phyloP scores from a whole-genome alignment of 2,888 invertebrate species.

The Dryobota labecula region DNA sequence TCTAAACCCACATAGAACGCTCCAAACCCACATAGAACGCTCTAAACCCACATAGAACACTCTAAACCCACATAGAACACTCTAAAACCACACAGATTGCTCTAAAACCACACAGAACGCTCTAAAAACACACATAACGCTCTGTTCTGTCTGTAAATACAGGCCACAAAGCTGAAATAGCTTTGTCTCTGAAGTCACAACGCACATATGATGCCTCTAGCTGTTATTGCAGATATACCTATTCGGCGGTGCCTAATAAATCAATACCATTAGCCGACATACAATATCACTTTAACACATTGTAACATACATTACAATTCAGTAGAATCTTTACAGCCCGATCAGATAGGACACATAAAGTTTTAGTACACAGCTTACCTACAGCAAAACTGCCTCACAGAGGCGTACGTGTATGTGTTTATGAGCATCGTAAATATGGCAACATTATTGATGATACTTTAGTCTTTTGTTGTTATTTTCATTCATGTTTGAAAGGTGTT shows the following conservation, averaged over 20 bases:
- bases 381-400: conserved; percentile 13
- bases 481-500: conserved; percentile 18
- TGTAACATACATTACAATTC: conserved; percentile 44
- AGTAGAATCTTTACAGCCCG: conserved; percentile 42
- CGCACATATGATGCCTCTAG: background rate
- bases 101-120: no score
- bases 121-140: background rate
- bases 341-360: conserved; percentile 49
- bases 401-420: conserved; percentile 62
- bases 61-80: no score
- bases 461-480: conserved; percentile 48
- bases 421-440: conserved; percentile 66
- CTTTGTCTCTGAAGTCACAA: background rate
- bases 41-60: no score
- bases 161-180: no score
- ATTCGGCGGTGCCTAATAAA: background rate
- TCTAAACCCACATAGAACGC: no score
- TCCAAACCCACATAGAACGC: no score
- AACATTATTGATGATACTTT: conserved; percentile 63
- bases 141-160: no score
- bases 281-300: conserved; percentile 30
- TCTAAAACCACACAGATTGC: no score
- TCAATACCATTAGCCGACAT: background rate
- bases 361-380: conserved; percentile 41
- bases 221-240: background rate